Conservation (phyloP, 1,140 invertebrate genomes). For the Drosophila miranda region DNA sequence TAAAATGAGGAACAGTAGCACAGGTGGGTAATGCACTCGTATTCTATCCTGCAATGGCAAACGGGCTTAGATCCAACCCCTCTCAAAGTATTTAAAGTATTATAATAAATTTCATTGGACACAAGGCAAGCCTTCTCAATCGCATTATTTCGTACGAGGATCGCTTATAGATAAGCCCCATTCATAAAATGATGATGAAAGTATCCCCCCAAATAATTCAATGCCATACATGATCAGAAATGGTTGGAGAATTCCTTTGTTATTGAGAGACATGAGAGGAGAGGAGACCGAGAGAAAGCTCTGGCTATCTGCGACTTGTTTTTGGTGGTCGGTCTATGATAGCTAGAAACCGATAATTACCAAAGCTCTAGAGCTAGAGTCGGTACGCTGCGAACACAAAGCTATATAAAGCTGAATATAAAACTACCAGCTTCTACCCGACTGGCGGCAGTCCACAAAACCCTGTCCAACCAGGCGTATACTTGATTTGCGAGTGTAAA, state of each 20-base stretch:
- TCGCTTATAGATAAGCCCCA: no score
- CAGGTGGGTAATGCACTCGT: constrained; percentile 2
- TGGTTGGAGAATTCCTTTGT: neutral
- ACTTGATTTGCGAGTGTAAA: constrained; percentile 5
- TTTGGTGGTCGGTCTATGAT: neutral
- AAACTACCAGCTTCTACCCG: constrained; percentile 18
- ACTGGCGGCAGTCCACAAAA: constrained; percentile 7
- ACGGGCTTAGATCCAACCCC: neutral
- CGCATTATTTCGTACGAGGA: no score
- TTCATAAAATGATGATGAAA: no score
- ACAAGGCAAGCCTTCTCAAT: neutral
- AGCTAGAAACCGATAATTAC: neutral
- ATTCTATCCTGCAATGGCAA: neutral
- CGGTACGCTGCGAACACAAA: neutral
- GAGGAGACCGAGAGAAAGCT: constrained; percentile 2
- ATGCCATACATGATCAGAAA: no score
- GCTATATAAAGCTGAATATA: constrained; percentile 18
- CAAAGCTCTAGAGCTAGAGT: constrained; percentile 18
- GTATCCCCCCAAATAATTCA: no score
- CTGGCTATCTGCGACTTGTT: constrained; percentile 2
- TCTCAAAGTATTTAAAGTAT: constrained; percentile 1
- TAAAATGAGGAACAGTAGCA: constrained; percentile 56
- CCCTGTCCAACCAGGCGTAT: neutral
- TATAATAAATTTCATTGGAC: constrained; percentile 9
- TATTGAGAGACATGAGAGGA: constrained; percentile 1